Evolutionary conservation across 1,140 invertebrate species (phyloP), one percentile per base, ranked within the genome.

Genomic region (Aphis gossypii): DNA sequence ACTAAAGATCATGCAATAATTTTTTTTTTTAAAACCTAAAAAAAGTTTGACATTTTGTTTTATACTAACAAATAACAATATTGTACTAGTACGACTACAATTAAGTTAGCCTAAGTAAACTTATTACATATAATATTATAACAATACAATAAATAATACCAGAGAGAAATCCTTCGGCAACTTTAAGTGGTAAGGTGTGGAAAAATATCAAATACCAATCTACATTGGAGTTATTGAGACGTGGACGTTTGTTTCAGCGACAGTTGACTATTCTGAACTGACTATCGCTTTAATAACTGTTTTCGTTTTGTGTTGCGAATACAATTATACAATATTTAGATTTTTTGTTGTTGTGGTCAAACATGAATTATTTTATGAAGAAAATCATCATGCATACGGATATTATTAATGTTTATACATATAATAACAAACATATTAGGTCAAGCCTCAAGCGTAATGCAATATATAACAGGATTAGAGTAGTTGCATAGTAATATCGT

Each of bases 401-500:
- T 60, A 90, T 90, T 60, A 51, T 51, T 44, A 76, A n/a, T n/a
- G 30, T 84, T 84, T 4, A 44, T 41, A 30, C 30, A 60, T 89
- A 89, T 89, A 89, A 89, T 21, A 89, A 56, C 21, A 11, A 54
- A 89, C 54, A 87, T 41, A 41, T n/a, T 76, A 76, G 60, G 60
- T 76, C 60, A 76, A 68, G 25, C 11, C 30, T 68, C 60, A 68
- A 76, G 60, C 60, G 60, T 35, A n/a, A 76, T 76, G 14, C n/a
- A 76, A 76, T 76, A 68, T 68, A 83, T 83, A 38, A 83, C 21
- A 83, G 76, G 21, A 89, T 89, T 56, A 89, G 87, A 89, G 87
- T 89, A 89, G 87, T 89, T 89, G 48, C 87, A 89, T 38, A 56
- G 87, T 54, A 54, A 56, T 56, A 89, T 46, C n/a, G 20, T 56